Percentiles rank a stretch among this genome's conserved stretches.
phyloP scores from a whole-genome alignment of 2,888 invertebrate genomes.

The Apeira syringaria region DNA sequence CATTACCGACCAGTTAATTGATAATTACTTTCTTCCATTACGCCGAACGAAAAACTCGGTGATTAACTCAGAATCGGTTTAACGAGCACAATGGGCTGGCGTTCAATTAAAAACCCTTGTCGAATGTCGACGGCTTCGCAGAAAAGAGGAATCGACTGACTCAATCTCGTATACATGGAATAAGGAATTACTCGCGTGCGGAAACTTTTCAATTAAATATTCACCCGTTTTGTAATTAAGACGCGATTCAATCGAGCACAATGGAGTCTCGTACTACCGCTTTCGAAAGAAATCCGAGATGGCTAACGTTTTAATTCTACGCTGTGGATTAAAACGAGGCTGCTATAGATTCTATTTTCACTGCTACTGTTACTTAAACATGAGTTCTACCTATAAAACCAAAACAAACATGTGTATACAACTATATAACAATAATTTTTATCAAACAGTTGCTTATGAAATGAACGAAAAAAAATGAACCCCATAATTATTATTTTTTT shows the following conservation, averaged over 20 bases:
- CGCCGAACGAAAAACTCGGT: conserved; percentile 76
- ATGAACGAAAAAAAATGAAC: no score
- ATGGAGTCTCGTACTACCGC: conserved; percentile 62
- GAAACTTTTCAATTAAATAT: conserved; percentile 82
- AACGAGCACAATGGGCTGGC: conserved; percentile 78
- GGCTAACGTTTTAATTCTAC: conserved; percentile 13
- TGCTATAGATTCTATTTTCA: no score
- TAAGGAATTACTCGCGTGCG: conserved; percentile 80
- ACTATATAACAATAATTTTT: no score
- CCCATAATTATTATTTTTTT: no score
- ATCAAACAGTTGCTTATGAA: no score
- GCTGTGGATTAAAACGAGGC: no score
- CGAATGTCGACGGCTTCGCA: conserved; percentile 73
- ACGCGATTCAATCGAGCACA: conserved; percentile 73
- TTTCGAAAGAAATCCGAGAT: conserved; percentile 63
- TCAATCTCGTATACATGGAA: conserved; percentile 80
- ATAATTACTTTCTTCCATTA: conserved; percentile 83
- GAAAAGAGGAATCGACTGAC: conserved; percentile 73
- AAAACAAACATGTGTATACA: no score
- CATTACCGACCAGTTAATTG: conserved; percentile 81
- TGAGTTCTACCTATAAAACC: no score
- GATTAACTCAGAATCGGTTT: conserved; percentile 80
- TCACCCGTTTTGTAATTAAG: conserved; percentile 80
- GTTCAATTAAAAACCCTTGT: conserved; percentile 82
- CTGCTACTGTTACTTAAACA: no score